Conservation (phyloP, 2,113 vertebrate species). For the Pangasianodon gigas region DNA sequence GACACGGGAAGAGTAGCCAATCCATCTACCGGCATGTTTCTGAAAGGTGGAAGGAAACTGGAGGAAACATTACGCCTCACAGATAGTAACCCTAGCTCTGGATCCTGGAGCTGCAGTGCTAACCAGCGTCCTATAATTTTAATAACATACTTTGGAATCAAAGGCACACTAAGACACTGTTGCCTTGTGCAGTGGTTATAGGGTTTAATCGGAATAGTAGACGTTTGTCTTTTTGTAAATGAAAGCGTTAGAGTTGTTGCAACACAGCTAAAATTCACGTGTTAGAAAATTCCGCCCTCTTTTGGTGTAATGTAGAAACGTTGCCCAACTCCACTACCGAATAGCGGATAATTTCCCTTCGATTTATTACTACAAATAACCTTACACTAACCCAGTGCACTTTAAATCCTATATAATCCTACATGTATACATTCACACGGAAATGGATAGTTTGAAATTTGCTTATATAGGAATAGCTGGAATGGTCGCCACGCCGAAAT, state of each 20-base stretch:
- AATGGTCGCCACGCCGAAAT: not conserved
- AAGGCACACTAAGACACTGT: not conserved
- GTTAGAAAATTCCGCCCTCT: constrained; percentile 1
- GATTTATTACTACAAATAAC: not conserved
- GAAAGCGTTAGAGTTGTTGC: not conserved
- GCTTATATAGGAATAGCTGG: not conserved
- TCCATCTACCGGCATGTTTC: not conserved
- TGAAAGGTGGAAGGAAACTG: not conserved
- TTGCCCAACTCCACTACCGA: not conserved
- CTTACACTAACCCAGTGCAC: not conserved
- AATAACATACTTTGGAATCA: not conserved
- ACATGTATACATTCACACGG: not conserved
- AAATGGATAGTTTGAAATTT: rapidly evolving
- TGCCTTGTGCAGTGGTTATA: not conserved
- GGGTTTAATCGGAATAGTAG: not conserved
- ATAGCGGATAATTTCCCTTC: not conserved
- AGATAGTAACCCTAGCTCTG: not conserved
- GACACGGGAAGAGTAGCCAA: not conserved
- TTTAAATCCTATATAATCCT: not conserved
- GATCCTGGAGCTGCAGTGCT: not conserved
- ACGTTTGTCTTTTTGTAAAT: not conserved
- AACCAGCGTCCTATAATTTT: not conserved
- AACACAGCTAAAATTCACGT: not conserved
- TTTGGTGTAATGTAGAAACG: not conserved
- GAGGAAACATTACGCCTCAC: not conserved